Evolutionary conservation across 1,140 invertebrate genomes (phyloP).

Genomic region (Hydropsyche tenuis): DNA sequence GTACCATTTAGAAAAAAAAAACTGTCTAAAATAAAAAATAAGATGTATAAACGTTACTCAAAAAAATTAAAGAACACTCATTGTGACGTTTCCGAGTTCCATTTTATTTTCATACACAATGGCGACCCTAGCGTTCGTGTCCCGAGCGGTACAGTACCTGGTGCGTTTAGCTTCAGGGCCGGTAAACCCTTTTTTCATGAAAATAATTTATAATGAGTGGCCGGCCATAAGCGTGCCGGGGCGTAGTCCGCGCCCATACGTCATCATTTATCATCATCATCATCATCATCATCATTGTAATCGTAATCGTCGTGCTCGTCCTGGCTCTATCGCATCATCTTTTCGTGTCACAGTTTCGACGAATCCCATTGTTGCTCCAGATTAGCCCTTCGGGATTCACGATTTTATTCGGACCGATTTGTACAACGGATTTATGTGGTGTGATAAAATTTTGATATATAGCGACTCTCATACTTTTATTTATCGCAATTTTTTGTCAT

Average conservation of each 20-base stretch:
- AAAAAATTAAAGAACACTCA: too few species aligned
- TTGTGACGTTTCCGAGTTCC: too few species aligned
- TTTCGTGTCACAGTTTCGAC: conserved; percentile 7
- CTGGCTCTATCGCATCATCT: conserved; percentile 12
- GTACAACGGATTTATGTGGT: too few species aligned
- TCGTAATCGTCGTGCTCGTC: neutral
- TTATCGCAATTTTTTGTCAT: too few species aligned
- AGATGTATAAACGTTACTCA: too few species aligned
- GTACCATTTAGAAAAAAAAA: too few species aligned
- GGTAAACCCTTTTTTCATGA: conserved; percentile 37
- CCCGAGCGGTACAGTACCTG: neutral
- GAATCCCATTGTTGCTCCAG: neutral
- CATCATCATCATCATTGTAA: conserved; percentile 22
- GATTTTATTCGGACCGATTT: neutral
- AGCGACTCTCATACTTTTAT: too few species aligned
- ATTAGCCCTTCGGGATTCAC: neutral
- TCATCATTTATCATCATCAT: conserved; percentile 36
- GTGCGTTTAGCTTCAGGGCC: conserved; percentile 32
- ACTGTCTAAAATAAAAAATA: too few species aligned
- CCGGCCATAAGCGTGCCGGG: conserved; percentile 41
- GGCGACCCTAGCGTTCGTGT: neutral
- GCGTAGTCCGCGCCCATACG: conserved; percentile 35
- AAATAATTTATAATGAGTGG: conserved; percentile 32
- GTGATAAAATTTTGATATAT: too few species aligned
- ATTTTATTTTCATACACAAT: neutral